These are phyloP conservation scores for Taeniopygia guttata DNA, from an alignment of 2,797 vertebrate species.

Conservation along the genomic window DNA sequence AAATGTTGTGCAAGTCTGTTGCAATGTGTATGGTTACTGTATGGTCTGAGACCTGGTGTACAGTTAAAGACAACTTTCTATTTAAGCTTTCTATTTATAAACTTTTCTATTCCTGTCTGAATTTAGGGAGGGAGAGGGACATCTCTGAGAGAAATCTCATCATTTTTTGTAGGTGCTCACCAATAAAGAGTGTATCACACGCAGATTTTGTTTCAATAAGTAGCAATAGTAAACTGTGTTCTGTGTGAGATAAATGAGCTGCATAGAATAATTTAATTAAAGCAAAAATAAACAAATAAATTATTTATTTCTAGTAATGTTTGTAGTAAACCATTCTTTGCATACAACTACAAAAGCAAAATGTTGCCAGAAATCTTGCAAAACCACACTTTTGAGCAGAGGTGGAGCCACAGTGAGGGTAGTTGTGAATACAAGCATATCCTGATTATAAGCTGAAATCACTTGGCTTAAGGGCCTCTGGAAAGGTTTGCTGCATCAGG, in stretches of 20 bases:
- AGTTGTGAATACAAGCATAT: background rate
- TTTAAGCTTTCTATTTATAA: too few species aligned
- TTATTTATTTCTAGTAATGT: background rate
- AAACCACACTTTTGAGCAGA: background rate
- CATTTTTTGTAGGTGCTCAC: background rate
- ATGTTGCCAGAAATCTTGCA: background rate
- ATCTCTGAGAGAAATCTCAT: background rate
- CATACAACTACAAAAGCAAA: background rate
- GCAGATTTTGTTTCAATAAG: background rate
- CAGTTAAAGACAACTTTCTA: background rate
- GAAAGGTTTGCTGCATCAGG: constrained; percentile 18
- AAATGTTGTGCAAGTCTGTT: background rate
- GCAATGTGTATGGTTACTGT: background rate
- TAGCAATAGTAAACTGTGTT: background rate
- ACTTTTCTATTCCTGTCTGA: background rate
- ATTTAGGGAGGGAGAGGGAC: background rate
- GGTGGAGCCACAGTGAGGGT: background rate
- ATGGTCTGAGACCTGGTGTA: background rate
- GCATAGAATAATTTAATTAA: background rate
- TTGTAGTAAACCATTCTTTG: background rate
- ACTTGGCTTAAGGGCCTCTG: background rate
- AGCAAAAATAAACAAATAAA: constrained; percentile 1
- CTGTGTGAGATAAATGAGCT: background rate
- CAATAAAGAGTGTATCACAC: background rate
- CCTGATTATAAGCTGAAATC: constrained; percentile 2